These are phyloP conservation scores for Gymnoscopelus microlampas DNA, from an alignment of 2,797 vertebrate species.

Conservation along the genomic window DNA sequence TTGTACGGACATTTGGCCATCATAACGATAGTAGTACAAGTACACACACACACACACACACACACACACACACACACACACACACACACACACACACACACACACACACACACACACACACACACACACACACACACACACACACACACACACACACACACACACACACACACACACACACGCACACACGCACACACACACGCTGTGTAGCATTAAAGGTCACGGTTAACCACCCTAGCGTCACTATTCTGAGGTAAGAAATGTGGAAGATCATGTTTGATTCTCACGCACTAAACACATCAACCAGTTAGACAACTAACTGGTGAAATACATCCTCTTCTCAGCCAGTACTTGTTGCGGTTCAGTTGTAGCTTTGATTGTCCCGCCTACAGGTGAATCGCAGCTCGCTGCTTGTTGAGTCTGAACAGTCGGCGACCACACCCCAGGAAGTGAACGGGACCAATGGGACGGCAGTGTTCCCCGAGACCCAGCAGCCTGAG, in stretches of 20 bases:
- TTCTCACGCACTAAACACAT: too few species aligned
- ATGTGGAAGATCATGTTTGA: too few species aligned
- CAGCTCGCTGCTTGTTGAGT: constrained; percentile 89
- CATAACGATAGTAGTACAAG: background rate
- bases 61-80: background rate
- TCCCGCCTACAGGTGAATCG: constrained; percentile 87
- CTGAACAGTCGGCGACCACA: constrained; percentile 81
- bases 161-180: constrained; percentile 1
- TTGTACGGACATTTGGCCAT: too few species aligned
- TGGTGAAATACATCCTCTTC: too few species aligned
- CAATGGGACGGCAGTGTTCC: constrained; percentile 79
- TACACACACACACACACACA: background rate
- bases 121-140: too few species aligned
- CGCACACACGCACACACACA: background rate
- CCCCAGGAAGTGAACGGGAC: constrained; percentile 83
- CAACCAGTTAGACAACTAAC: too few species aligned
- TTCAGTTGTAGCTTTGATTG: too few species aligned
- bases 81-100: constrained; percentile 1
- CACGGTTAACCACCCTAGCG: too few species aligned
- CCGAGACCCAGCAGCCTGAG: constrained; percentile 75
- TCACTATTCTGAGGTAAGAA: too few species aligned
- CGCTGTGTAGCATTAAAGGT: too few species aligned
- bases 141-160: background rate
- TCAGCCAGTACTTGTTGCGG: too few species aligned
- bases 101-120: background rate